Evolutionary conservation across 2,888 invertebrate genomes (phyloP), one percentile per base, ranked within the genome.

Genomic region (Dynastes grantii): DNA sequence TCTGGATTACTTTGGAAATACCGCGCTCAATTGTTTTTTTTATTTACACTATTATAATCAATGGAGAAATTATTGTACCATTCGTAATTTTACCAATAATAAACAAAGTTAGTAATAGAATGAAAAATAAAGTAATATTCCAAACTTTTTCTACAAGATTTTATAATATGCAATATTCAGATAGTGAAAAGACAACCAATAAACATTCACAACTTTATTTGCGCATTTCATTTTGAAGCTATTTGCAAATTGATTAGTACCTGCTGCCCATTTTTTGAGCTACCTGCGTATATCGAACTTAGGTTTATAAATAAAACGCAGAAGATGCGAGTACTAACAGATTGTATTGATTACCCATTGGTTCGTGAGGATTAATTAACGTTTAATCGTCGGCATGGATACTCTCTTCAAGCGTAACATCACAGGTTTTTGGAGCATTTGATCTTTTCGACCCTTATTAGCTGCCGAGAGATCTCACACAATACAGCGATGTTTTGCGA

Each of bases 321-420:
- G 40, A 73, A 73, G 58, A 58, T 73, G 73, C 73, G 73, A 73
- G 61, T 61, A 45, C 68, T 45, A n/a, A 68, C 58, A 37, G 61
- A 58, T 58, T 45, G 53, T 79, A 79, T 79, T 73, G 79, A 79
- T 79, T 79, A 27, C 71, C 63, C 79, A 86, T 79, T 82, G 86
- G 85, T 83, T 83, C 85, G 87, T 84, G 81, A 86, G 84, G 83
- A 85, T 84, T 82, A 84, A 82, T 84, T 83, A 85, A 82, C 83
- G 85, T 83, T 71, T 86, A 86, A 87, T 87, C 86, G 87, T 87
- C 85, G 87, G 85, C 86, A 87, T 87, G 86, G 85, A 81, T 84
- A 86, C 85, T 80, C 81, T 70, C 68, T 40, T 81, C 80, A 82
- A 81, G 82, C 81, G 82, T 81, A 73, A 80, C 73, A 76, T 37